Evolutionary conservation across 2,113 vertebrate genomes (phyloP).

Genomic region (Alosa alosa): DNA sequence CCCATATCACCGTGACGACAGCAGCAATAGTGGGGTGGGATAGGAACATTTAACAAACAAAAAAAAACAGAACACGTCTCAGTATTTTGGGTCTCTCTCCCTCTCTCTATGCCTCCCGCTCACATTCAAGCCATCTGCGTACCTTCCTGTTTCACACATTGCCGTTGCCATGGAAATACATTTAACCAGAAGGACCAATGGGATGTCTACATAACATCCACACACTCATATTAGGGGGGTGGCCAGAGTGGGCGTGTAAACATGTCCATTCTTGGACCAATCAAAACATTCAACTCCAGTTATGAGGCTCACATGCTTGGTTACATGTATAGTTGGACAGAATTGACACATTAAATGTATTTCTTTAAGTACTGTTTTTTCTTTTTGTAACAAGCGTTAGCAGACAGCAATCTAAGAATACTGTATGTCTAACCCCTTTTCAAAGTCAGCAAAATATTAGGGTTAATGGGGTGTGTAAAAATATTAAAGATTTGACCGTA

Average conservation of each 20-base stretch:
- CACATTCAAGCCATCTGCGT: neutral
- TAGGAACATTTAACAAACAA: neutral
- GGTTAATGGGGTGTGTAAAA: neutral
- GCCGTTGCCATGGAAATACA: neutral
- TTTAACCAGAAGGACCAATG: neutral
- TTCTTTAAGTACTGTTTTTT: too few relatives aligned
- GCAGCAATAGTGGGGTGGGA: neutral
- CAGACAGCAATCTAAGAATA: neutral
- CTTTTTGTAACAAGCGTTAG: too few relatives aligned
- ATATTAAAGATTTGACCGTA: neutral
- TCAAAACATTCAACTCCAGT: neutral
- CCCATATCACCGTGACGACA: neutral
- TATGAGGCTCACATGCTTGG: neutral
- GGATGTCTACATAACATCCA: neutral
- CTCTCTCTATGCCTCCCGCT: neutral
- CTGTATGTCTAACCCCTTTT: neutral
- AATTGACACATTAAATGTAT: neutral
- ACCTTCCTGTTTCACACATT: slow-evolving; percentile 6
- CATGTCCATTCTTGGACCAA: neutral
- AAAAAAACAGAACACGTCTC: neutral
- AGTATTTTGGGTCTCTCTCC: neutral
- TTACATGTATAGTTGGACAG: neutral
- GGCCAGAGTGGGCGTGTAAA: neutral
- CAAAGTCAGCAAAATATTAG: neutral
- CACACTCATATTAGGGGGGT: neutral